Percentiles rank a stretch among this genome's conserved stretches.
Evolutionary conservation across 2,797 vertebrate species (phyloP).

Genomic region (Echiichthys vipera): DNA sequence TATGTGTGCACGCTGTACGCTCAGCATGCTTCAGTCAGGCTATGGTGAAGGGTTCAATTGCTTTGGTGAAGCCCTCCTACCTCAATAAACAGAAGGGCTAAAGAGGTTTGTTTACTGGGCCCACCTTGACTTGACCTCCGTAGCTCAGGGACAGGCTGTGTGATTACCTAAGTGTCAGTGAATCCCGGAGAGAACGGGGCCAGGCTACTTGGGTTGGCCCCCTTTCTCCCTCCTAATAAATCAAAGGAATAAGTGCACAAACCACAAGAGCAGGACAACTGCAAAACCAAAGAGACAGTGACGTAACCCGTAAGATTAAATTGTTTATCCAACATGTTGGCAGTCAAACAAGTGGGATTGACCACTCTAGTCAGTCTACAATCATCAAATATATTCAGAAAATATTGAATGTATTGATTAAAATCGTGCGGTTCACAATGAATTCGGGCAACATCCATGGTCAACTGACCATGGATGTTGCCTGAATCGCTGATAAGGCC

Average conservation of each 20-base stretch:
- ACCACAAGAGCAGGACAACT: constrained; percentile 44
- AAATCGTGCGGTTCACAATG: not conserved
- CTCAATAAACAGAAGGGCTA: constrained; percentile 82
- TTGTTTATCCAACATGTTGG: constrained; percentile 60
- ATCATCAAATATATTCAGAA: constrained; percentile 28
- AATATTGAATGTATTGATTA: constrained; percentile 24
- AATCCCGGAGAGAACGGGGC: constrained; percentile 43
- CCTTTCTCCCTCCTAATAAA: constrained; percentile 68
- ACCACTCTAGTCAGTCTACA: constrained; percentile 20
- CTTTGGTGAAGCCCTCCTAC: constrained; percentile 71
- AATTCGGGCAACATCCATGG: not conserved
- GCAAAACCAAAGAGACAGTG: constrained; percentile 41
- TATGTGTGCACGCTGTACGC: constrained; percentile 48
- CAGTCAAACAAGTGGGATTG: constrained; percentile 52
- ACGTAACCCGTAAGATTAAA: constrained; percentile 50
- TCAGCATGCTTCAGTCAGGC: constrained; percentile 60
- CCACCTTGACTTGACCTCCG: constrained; percentile 85
- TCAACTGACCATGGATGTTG: not conserved
- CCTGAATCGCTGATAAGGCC: not conserved
- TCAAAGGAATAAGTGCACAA: constrained; percentile 66
- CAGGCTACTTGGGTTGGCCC: constrained; percentile 37
- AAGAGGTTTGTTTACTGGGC: constrained; percentile 87
- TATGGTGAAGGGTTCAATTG: constrained; percentile 76
- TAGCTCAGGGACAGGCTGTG: constrained; percentile 73
- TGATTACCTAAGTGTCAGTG: constrained; percentile 83